Conservation (phyloP, 2,888 invertebrate genomes). For the Stictocephala bisonia region DNA sequence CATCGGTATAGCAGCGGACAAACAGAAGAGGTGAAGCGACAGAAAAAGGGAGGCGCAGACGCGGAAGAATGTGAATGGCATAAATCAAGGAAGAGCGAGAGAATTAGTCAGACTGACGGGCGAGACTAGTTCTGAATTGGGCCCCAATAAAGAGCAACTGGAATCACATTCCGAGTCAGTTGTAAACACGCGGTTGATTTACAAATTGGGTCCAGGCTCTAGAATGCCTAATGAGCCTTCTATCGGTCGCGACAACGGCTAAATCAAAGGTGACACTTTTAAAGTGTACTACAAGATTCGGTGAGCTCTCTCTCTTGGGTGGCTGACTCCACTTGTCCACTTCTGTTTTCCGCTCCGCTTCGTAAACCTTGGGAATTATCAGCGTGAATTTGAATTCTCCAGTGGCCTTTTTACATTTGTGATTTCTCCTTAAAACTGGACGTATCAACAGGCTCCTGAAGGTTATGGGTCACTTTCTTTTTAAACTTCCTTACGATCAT, state of each 20-base stretch:
- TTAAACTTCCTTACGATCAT: no score
- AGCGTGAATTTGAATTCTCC: no score
- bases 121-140: constrained; percentile 33
- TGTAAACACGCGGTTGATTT: constrained; percentile 32
- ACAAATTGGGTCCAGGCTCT: constrained; percentile 38
- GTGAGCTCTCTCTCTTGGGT: neutral
- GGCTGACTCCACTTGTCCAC: constrained; percentile 3
- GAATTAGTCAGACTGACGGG: constrained; percentile 26
- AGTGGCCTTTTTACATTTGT: no score
- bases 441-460: no score
- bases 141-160: constrained; percentile 29
- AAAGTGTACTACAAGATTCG: constrained; percentile 27
- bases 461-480: no score
- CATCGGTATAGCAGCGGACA: no score
- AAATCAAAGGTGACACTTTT: constrained; percentile 41
- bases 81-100: constrained; percentile 35
- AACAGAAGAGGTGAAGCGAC: no score
- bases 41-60: constrained; percentile 5
- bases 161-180: constrained; percentile 23
- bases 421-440: no score
- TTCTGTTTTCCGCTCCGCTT: no score
- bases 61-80: neutral
- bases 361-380: no score
- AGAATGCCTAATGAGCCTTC: constrained; percentile 41
- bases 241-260: constrained; percentile 23